Conservation (phyloP, 92 coral and sea anemone genomes). For the Epizoanthus stellaris region DNA sequence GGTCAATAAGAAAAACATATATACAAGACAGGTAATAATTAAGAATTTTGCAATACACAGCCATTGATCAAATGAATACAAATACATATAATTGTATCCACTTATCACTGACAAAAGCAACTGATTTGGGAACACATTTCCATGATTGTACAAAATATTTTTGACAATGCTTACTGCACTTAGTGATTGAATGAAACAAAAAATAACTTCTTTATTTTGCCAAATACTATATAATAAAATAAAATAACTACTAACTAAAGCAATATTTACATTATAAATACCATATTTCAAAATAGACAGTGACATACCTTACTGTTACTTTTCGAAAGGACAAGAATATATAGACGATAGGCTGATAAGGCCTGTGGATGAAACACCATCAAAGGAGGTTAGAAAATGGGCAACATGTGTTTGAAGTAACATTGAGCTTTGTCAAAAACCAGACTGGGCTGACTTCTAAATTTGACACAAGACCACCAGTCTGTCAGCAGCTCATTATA, state of each 20-base stretch:
- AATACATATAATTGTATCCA: no score
- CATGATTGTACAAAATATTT: no score
- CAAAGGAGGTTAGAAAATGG: background rate
- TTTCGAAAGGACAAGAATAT: slow-evolving; percentile 64
- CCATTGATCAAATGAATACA: no score
- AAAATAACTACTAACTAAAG: background rate
- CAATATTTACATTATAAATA: background rate
- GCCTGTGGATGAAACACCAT: slow-evolving; percentile 52
- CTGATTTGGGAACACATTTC: no score
- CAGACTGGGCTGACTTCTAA: background rate
- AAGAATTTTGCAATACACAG: no score
- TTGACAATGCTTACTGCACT: no score
- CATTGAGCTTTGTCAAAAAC: background rate
- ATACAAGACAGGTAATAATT: no score
- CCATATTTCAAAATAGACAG: background rate
- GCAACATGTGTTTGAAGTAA: background rate
- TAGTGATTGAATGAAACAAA: no score
- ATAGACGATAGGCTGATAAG: slow-evolving; percentile 72
- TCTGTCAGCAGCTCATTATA: background rate
- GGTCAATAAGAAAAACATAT: no score
- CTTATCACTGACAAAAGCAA: no score
- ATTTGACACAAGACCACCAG: background rate
- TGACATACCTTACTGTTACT: slow-evolving; percentile 68
- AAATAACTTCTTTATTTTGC: no score
- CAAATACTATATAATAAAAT: background rate